These are phyloP conservation scores for Drosophila tanythrix DNA, from an alignment of 2,888 invertebrate species.

Conservation along the genomic window DNA sequence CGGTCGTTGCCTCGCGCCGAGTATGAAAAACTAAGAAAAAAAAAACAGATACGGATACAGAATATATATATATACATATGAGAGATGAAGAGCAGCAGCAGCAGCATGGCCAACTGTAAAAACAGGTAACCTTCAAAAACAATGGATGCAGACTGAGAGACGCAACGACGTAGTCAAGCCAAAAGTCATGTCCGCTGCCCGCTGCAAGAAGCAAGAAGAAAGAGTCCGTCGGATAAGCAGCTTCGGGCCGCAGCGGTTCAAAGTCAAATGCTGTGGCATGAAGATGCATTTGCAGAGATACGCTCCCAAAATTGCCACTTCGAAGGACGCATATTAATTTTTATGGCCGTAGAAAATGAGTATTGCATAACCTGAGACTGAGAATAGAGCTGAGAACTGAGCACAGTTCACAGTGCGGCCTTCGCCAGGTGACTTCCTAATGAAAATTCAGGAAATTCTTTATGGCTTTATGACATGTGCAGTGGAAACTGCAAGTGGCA, in stretches of 20 bases:
- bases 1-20: constrained; percentile 43
- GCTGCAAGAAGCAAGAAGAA: not conserved
- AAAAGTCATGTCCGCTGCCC: constrained; percentile 68
- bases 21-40: constrained; percentile 49
- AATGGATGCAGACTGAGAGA: constrained; percentile 39
- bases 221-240: constrained; percentile 4
- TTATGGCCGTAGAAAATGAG: constrained; percentile 81
- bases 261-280: constrained; percentile 46
- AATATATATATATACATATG: constrained; percentile 8
- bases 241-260: constrained; percentile 43
- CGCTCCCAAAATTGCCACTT: constrained; percentile 65
- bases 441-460: constrained; percentile 57
- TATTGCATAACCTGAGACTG: constrained; percentile 72
- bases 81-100: constrained; percentile 36
- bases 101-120: constrained; percentile 65
- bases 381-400: constrained; percentile 3
- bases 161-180: constrained; percentile 54
- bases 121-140: constrained; percentile 76
- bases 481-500: constrained; percentile 64
- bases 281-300: constrained; percentile 61
- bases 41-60: constrained; percentile 3
- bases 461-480: constrained; percentile 64
- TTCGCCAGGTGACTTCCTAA: constrained; percentile 74
- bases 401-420: constrained; percentile 20
- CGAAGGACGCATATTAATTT: constrained; percentile 83